Evolutionary conservation across 2,888 invertebrate genomes (phyloP).

Genomic region (Elegia similella): DNA sequence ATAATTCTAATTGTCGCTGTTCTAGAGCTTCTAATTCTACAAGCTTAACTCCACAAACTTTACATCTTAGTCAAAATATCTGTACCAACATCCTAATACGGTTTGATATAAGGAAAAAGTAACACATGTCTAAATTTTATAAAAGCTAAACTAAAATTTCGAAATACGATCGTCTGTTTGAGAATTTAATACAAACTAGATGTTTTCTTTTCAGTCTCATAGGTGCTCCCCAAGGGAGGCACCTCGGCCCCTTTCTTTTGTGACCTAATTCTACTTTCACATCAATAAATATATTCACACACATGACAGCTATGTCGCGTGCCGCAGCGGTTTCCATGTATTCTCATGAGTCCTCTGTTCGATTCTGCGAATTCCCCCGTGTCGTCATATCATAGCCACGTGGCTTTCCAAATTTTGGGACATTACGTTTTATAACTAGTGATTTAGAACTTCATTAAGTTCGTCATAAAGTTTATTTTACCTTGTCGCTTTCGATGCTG

Average conservation of each 20-base stretch:
- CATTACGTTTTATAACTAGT: not conserved
- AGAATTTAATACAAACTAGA: not conserved
- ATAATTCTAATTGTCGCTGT: too few species aligned
- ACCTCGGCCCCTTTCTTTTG: constrained; percentile 6
- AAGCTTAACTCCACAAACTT: too few species aligned
- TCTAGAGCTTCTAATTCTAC: too few species aligned
- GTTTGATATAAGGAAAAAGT: too few species aligned
- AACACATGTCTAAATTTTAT: not conserved
- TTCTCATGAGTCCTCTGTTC: constrained; percentile 36
- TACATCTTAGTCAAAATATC: too few species aligned
- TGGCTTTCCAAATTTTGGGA: constrained; percentile 20
- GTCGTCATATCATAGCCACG: constrained; percentile 27
- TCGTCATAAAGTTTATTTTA: constrained; percentile 10
- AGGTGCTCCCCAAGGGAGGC: constrained; percentile 10
- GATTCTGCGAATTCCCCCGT: constrained; percentile 30
- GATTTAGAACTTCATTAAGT: not conserved
- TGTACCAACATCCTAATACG: too few species aligned
- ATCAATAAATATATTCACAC: constrained; percentile 16
- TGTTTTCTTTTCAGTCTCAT: not conserved
- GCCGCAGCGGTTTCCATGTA: constrained; percentile 28
- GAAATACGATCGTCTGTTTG: not conserved
- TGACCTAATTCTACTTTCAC: constrained; percentile 17
- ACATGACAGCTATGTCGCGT: constrained; percentile 31
- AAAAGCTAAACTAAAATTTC: not conserved
- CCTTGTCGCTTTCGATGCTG: not conserved